These are phyloP conservation scores for Thripadectes ignobilis DNA, from an alignment of 2,797 vertebrate genomes.

Conservation along the genomic window DNA sequence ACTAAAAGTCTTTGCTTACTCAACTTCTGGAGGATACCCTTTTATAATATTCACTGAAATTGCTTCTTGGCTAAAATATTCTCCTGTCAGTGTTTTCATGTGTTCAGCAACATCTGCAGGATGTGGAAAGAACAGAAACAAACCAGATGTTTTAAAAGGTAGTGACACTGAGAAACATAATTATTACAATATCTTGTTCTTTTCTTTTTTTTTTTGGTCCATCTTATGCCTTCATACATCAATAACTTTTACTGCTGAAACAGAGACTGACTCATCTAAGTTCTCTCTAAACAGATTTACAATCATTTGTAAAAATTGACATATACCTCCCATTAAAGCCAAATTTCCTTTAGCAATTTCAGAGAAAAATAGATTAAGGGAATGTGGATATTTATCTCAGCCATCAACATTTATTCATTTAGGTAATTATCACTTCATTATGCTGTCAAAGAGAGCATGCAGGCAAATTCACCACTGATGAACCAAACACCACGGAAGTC, in stretches of 20 bases:
- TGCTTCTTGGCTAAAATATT: slow-evolving; percentile 73
- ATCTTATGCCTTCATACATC: slow-evolving; percentile 69
- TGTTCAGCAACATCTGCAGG: slow-evolving; percentile 80
- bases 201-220: slow-evolving; percentile 2
- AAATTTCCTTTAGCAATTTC: slow-evolving; percentile 81
- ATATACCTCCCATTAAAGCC: slow-evolving; percentile 76
- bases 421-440: slow-evolving; percentile 84
- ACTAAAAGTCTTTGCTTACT: slow-evolving; percentile 72
- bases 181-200: slow-evolving; percentile 66
- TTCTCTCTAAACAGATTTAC: slow-evolving; percentile 74
- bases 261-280: slow-evolving; percentile 44
- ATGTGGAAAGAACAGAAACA: slow-evolving; percentile 78
- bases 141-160: slow-evolving; percentile 83
- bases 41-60: slow-evolving; percentile 76
- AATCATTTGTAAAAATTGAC: slow-evolving; percentile 72
- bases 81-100: slow-evolving; percentile 74
- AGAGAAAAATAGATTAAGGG: slow-evolving; percentile 76
- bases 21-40: slow-evolving; percentile 72
- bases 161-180: slow-evolving; percentile 74
- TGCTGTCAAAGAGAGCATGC: slow-evolving; percentile 55
- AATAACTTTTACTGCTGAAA: slow-evolving; percentile 70
- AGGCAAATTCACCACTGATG: slow-evolving; percentile 55
- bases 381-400: slow-evolving; percentile 78
- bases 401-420: slow-evolving; percentile 82
- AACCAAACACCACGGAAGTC: slow-evolving; percentile 46